A percentile compares a stretch with the other conserved stretches of the same genome.
Conservation (phyloP, 2,113 vertebrate species). For the Chitala chitala region DNA sequence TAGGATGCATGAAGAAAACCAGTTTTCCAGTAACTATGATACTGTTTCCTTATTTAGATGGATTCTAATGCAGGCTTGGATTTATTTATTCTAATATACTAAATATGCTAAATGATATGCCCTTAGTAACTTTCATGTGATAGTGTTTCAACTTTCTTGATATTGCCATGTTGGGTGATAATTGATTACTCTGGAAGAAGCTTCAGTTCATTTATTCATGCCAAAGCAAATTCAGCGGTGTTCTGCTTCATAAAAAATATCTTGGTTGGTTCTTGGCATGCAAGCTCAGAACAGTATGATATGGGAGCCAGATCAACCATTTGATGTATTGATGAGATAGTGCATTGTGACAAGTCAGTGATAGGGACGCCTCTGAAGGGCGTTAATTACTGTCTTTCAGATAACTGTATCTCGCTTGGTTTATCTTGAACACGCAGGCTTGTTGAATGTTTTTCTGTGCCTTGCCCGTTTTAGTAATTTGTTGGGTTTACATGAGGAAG, state of each 20-base stretch:
- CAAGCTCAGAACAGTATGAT: constrained; percentile 37
- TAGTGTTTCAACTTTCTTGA: constrained; percentile 49
- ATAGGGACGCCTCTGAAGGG: constrained; percentile 31
- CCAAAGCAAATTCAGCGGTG: constrained; percentile 40
- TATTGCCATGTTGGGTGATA: constrained; percentile 49
- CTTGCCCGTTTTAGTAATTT: constrained; percentile 15
- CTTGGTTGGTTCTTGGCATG: constrained; percentile 39
- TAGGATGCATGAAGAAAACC: neutral
- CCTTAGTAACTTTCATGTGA: constrained; percentile 53
- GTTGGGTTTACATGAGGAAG: constrained; percentile 25
- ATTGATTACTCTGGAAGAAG: neutral
- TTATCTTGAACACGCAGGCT: constrained; percentile 22
- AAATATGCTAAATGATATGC: too few species aligned
- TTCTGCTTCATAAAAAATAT: constrained; percentile 36
- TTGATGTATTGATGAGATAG: constrained; percentile 48
- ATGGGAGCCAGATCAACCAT: constrained; percentile 45
- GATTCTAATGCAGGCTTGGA: neutral
- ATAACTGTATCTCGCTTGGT: constrained; percentile 35
- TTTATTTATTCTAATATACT: constrained; percentile 29
- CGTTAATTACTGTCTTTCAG: constrained; percentile 33
- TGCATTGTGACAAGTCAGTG: constrained; percentile 47
- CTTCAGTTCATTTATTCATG: constrained; percentile 52
- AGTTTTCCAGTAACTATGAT: neutral
- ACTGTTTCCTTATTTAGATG: neutral
- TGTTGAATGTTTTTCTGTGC: constrained; percentile 24